Evolutionary conservation across 2,113 vertebrate genomes (phyloP).

Genomic region (Mesembrinibis cayennensis): DNA sequence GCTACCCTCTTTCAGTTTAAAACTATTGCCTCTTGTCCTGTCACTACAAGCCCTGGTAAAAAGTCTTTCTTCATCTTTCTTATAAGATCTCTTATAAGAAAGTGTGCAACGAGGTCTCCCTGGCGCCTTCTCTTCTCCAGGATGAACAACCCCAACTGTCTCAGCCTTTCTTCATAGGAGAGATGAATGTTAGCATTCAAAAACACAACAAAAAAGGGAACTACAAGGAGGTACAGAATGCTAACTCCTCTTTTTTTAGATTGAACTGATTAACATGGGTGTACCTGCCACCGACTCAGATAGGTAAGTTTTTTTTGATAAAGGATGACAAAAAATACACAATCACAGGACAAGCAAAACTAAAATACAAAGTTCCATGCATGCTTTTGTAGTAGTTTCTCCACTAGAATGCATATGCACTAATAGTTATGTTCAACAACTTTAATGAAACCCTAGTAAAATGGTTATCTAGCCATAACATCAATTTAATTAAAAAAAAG

Average conservation of each 20-base stretch:
- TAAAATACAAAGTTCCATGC: background rate
- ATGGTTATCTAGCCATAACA: accelerated
- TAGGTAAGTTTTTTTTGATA: background rate
- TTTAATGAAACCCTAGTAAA: background rate
- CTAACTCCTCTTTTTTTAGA: background rate
- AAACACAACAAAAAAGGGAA: background rate
- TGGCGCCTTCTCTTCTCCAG: background rate
- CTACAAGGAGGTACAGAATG: background rate
- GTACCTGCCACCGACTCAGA: too few species aligned
- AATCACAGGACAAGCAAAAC: background rate
- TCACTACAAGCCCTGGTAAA: background rate
- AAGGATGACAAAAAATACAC: background rate
- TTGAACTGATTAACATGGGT: background rate
- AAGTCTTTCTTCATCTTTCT: background rate
- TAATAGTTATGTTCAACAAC: background rate
- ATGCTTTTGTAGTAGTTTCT: background rate
- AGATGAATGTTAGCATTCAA: background rate
- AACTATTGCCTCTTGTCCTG: accelerated
- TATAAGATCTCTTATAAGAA: background rate
- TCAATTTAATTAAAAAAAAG: background rate
- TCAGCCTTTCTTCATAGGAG: background rate
- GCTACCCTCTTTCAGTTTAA: background rate
- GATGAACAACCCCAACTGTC: background rate
- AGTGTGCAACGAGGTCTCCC: accelerated
- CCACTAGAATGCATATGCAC: background rate